Conservation (phyloP, 1,140 invertebrate species). For the Bombyx mandarina region DNA sequence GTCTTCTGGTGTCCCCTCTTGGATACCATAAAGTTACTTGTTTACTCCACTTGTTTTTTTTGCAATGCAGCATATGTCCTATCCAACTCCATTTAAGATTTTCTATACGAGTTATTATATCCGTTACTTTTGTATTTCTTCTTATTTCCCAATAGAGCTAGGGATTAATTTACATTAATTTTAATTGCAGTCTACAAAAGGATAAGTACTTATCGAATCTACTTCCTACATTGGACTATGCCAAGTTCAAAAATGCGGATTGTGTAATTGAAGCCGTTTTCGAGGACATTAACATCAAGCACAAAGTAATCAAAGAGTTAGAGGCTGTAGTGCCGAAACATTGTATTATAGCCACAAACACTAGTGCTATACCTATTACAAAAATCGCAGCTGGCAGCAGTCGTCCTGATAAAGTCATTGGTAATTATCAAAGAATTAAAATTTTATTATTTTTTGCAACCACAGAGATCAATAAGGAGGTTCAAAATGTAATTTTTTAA, state of each 20-base stretch:
- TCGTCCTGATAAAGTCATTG: slow-evolving; percentile 92
- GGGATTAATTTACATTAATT: slow-evolving; percentile 12
- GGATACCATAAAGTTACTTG: no score
- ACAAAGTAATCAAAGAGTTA: slow-evolving; percentile 96
- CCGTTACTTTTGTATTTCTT: background rate
- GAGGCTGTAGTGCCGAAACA: slow-evolving; percentile 89
- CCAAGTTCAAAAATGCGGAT: slow-evolving; percentile 90
- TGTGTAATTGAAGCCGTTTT: slow-evolving; percentile 99
- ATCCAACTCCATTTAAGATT: no score
- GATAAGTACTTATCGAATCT: slow-evolving; percentile 87
- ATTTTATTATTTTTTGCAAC: no score
- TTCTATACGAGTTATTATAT: no score
- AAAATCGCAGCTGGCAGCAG: slow-evolving; percentile 94
- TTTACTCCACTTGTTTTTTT: no score
- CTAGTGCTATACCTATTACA: slow-evolving; percentile 96
- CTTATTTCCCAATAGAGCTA: background rate
- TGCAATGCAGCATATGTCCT: no score
- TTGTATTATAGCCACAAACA: slow-evolving; percentile 98
- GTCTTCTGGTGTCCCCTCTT: no score
- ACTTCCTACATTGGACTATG: slow-evolving; percentile 85
- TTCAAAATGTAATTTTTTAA: no score
- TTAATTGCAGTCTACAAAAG: slow-evolving; percentile 77
- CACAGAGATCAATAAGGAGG: no score
- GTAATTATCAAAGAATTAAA: slow-evolving; percentile 33
- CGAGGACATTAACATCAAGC: slow-evolving; percentile 96